phyloP scores from a whole-genome alignment of 2,113 vertebrate genomes.

The Dunckerocampus dactyliophorus region DNA sequence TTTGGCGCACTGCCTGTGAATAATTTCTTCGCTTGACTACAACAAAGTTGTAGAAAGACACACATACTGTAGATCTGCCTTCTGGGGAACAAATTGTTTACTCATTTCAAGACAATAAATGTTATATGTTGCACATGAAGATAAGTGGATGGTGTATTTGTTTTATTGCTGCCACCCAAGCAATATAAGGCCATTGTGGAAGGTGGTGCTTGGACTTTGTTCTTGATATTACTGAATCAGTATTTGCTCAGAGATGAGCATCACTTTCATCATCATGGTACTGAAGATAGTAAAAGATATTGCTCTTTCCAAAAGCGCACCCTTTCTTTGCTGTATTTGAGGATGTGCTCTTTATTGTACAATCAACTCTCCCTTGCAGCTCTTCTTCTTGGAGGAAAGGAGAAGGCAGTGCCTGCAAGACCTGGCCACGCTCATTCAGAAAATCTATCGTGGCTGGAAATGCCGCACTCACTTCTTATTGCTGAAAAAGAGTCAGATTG shows the following conservation, averaged over 20 bases:
- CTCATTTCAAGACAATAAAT: not conserved
- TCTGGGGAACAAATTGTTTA: not conserved
- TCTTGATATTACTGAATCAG: slow-evolving; percentile 16
- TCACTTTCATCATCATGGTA: not conserved
- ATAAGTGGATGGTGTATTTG: not conserved
- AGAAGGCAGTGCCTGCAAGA: slow-evolving; percentile 86
- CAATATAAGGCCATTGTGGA: not conserved
- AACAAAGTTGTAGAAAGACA: not conserved
- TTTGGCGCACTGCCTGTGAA: not conserved
- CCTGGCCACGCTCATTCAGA: slow-evolving; percentile 91
- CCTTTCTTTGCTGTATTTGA: not conserved
- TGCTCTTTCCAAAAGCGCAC: not conserved
- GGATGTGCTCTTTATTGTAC: not conserved
- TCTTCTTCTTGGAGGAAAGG: slow-evolving; percentile 90
- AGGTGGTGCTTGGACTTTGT: slow-evolving; percentile 18
- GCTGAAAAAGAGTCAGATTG: slow-evolving; percentile 88
- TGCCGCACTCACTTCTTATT: slow-evolving; percentile 85
- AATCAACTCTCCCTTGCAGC: slow-evolving; percentile 58
- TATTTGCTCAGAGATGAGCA: slow-evolving; percentile 11
- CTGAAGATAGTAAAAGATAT: not conserved
- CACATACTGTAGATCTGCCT: too few relatives aligned
- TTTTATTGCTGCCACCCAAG: not conserved
- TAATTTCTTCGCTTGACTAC: too few relatives aligned
- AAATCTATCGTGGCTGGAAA: slow-evolving; percentile 96
- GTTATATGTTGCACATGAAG: not conserved